Conservation (phyloP, 2,888 invertebrate species). For the Drosophila pseudotakahashii region DNA sequence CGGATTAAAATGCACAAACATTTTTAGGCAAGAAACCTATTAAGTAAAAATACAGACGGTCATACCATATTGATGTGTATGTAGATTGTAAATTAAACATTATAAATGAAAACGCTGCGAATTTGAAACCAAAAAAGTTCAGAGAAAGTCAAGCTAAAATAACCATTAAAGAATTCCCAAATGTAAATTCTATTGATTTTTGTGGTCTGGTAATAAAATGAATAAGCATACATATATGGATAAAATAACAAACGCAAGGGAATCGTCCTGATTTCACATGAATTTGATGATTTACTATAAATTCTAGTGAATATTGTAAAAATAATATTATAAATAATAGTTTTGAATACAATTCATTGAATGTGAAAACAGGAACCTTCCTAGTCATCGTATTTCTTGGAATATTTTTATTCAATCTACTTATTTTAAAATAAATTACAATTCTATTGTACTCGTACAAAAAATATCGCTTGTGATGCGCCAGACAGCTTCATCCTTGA, state of each 20-base stretch:
- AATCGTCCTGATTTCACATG: background rate
- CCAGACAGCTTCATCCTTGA: conserved; percentile 57
- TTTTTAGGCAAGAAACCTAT: conserved; percentile 38
- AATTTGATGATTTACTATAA: background rate
- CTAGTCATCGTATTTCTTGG: conserved; percentile 2
- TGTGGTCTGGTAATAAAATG: conserved; percentile 62
- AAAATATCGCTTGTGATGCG: conserved; percentile 72
- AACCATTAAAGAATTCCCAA: conserved; percentile 51
- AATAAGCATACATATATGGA: conserved; percentile 35
- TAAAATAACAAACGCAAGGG: background rate
- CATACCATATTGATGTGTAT: conserved; percentile 39
- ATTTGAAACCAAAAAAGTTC: conserved; percentile 37
- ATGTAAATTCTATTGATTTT: conserved; percentile 70
- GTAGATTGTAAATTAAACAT: conserved; percentile 42
- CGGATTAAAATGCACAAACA: conserved; percentile 54
- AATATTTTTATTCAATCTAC: conserved; percentile 63
- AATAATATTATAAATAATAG: no score
- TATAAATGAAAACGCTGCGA: conserved; percentile 43
- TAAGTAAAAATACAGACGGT: conserved; percentile 39
- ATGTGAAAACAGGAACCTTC: background rate
- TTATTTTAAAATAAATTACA: conserved; percentile 75
- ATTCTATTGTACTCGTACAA: conserved; percentile 56
- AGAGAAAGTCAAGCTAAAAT: conserved; percentile 21
- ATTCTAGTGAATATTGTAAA: no score
- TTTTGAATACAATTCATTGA: background rate